Conservation (phyloP, 2,113 vertebrate genomes). For the Lepisosteus oculatus region DNA sequence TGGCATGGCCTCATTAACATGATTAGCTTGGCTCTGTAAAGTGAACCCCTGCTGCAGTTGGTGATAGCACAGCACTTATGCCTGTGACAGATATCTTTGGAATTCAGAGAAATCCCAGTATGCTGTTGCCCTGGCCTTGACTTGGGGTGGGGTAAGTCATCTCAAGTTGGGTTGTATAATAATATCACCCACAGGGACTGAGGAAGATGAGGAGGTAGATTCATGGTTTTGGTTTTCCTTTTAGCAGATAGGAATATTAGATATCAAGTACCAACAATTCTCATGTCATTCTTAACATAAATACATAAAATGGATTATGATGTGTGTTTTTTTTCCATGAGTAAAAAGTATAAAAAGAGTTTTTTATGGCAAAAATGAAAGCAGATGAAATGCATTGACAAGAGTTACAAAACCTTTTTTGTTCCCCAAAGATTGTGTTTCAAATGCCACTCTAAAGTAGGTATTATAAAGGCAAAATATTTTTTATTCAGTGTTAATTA, state of each 20-base stretch:
- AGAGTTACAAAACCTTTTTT: too few relatives aligned
- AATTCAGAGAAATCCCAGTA: constrained; percentile 27
- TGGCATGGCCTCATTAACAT: constrained; percentile 28
- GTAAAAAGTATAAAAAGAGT: too few relatives aligned
- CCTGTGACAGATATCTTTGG: constrained; percentile 34
- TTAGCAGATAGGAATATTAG: background rate
- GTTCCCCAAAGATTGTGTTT: background rate
- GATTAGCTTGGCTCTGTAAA: constrained; percentile 33
- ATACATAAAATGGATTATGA: background rate
- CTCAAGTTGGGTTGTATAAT: background rate
- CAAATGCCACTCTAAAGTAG: background rate
- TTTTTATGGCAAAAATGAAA: too few relatives aligned
- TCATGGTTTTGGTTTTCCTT: background rate
- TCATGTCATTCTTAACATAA: background rate
- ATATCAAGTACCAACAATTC: background rate
- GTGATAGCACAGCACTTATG: constrained; percentile 16
- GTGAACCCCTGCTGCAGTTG: constrained; percentile 33
- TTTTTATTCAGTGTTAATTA: background rate
- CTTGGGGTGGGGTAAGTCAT: constrained; percentile 12
- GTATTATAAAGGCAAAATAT: too few relatives aligned
- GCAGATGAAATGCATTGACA: too few relatives aligned
- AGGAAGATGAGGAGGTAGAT: background rate
- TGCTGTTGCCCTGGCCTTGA: constrained; percentile 9
- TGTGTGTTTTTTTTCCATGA: too few relatives aligned
- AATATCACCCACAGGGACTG: constrained; percentile 3